phyloP scores from a whole-genome alignment of 30 jellyfish, hydroid and myxozoan species.

The Sanderia malayensis region DNA sequence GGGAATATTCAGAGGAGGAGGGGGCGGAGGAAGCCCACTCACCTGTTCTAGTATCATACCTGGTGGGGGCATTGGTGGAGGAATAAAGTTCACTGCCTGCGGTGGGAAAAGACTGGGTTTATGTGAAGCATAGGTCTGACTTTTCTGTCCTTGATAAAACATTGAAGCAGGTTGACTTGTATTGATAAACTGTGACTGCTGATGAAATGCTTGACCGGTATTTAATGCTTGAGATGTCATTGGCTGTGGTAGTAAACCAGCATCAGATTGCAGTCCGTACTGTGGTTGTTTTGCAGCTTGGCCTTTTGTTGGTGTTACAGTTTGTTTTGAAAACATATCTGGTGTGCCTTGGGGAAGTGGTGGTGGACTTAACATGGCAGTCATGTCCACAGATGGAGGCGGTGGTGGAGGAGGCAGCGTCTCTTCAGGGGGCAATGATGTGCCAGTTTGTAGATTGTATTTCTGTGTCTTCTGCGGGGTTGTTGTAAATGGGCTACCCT shows the following conservation, averaged over 20 bases:
- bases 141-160: background rate
- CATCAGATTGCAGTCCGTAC: background rate
- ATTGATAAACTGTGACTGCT: background rate
- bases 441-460: background rate
- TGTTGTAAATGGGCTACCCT: background rate
- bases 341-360: conserved; percentile 2
- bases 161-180: conserved; percentile 2
- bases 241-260: background rate
- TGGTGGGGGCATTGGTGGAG: conserved; percentile 62
- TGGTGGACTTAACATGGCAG: background rate
- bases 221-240: background rate
- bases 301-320: background rate
- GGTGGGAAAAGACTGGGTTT: background rate
- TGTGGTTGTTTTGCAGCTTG: background rate
- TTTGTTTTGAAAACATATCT: background rate
- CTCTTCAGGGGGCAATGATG: background rate
- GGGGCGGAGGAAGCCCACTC: conserved; percentile 68
- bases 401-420: conserved; percentile 6
- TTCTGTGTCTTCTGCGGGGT: background rate
- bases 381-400: conserved; percentile 2
- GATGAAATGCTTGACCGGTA: background rate
- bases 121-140: background rate
- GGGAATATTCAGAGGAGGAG: conserved; percentile 29
- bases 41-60: conserved; percentile 58
- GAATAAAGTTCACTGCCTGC: background rate